Evolutionary conservation across 2,888 invertebrate genomes (phyloP).

Genomic region (Hetaerina titia): DNA sequence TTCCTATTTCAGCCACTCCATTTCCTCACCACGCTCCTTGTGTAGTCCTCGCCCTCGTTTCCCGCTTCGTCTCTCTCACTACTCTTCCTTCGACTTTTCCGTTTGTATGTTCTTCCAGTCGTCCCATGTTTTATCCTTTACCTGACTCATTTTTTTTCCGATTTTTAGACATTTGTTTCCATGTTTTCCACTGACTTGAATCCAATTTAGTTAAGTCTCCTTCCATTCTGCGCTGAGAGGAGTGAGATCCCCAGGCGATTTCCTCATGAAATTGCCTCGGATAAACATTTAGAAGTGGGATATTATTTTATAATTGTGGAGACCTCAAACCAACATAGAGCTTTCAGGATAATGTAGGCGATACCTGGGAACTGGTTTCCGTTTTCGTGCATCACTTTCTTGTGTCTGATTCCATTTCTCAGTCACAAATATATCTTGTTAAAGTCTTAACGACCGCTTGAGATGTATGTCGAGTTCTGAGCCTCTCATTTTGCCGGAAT

Average conservation of each 20-base stretch:
- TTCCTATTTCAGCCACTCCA: background rate
- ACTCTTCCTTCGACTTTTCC: background rate
- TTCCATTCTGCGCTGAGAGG: background rate
- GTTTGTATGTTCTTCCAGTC: background rate
- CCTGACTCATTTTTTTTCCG: background rate
- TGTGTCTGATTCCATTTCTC: background rate
- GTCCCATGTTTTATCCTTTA: background rate
- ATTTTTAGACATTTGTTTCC: background rate
- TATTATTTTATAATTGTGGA: background rate
- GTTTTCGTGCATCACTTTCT: background rate
- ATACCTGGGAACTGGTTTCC: background rate
- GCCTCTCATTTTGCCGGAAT: background rate
- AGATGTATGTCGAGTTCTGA: background rate
- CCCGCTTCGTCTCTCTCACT: background rate
- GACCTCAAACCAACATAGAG: background rate
- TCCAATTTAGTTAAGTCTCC: background rate
- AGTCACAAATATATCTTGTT: background rate
- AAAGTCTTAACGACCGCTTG: background rate
- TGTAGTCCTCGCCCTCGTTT: background rate
- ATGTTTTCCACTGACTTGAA: background rate
- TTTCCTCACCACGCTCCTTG: background rate
- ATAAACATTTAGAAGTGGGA: too few relatives aligned
- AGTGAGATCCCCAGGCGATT: background rate
- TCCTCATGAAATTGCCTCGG: too few relatives aligned
- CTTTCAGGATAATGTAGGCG: background rate